phyloP scores from a whole-genome alignment of 2,113 vertebrate species.

The Alectura lathami region DNA sequence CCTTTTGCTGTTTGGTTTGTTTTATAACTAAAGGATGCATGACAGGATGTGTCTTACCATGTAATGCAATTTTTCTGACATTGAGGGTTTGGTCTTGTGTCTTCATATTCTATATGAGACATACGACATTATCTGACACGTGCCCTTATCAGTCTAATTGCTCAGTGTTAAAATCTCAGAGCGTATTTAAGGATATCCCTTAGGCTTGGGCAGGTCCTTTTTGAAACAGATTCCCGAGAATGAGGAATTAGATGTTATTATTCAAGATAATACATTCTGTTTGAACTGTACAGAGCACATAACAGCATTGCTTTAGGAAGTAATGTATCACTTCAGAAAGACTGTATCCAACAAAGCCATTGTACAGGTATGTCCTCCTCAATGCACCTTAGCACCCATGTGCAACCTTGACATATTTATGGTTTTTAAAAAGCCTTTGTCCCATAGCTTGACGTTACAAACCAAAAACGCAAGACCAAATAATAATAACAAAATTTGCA shows the following conservation, averaged over 20 bases:
- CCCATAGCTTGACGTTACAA: background rate
- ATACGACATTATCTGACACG: slow-evolving; percentile 19
- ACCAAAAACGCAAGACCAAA: background rate
- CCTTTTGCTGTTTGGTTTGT: slow-evolving; percentile 5
- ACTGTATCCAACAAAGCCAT: background rate
- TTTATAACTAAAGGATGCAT: background rate
- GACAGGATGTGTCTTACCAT: background rate
- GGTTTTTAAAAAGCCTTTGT: background rate
- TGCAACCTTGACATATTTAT: background rate
- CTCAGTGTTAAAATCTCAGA: slow-evolving; percentile 2
- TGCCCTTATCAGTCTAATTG: slow-evolving; percentile 2
- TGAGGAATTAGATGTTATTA: slow-evolving; percentile 49
- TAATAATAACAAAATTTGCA: background rate
- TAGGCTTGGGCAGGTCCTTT: background rate
- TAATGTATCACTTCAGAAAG: background rate
- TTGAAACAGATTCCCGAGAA: slow-evolving; percentile 32
- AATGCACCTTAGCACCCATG: background rate
- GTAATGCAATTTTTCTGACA: background rate
- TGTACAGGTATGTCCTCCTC: background rate
- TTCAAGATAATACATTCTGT: slow-evolving; percentile 8
- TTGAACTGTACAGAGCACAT: slow-evolving; percentile 29
- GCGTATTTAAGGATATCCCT: slow-evolving; percentile 22
- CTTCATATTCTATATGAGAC: background rate
- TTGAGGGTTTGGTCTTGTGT: background rate
- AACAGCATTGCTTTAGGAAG: background rate